These are phyloP conservation scores for Pachypanchax playfairii DNA, from an alignment of 2,113 vertebrate genomes.

Conservation along the genomic window DNA sequence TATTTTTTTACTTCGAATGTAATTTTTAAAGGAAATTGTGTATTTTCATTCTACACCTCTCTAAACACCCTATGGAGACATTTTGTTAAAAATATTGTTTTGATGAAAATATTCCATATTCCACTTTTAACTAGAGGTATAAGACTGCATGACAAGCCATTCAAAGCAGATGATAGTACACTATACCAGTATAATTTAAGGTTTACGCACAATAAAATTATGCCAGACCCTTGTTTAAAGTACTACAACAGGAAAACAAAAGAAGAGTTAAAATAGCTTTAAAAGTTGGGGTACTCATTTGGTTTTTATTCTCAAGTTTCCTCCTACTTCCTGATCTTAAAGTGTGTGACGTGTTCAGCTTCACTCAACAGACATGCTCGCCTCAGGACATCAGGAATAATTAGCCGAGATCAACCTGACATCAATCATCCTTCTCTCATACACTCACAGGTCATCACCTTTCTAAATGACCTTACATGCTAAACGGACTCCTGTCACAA, in stretches of 20 bases:
- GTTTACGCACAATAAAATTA: too few relatives aligned
- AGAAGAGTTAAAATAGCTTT: neutral
- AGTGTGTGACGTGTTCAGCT: conserved; percentile 40
- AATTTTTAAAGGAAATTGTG: too few relatives aligned
- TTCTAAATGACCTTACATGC: conserved; percentile 66
- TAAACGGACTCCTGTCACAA: conserved; percentile 67
- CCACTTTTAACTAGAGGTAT: too few relatives aligned
- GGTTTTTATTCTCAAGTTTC: neutral
- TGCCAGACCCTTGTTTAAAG: neutral
- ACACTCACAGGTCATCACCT: conserved; percentile 52
- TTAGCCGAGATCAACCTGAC: conserved; percentile 62
- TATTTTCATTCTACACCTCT: too few relatives aligned
- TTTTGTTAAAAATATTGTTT: too few relatives aligned
- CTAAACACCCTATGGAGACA: too few relatives aligned
- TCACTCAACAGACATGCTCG: conserved; percentile 52
- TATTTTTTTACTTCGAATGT: too few relatives aligned
- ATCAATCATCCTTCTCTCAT: conserved; percentile 65
- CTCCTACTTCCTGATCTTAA: conserved; percentile 1
- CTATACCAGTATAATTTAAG: too few relatives aligned
- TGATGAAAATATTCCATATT: too few relatives aligned
- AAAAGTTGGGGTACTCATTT: too few relatives aligned
- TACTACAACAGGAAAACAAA: neutral
- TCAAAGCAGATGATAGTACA: too few relatives aligned
- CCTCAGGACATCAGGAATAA: conserved; percentile 71
- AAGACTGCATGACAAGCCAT: too few relatives aligned